Evolutionary conservation across 2,888 invertebrate genomes (phyloP).

Genomic region (Pachydiplax longipennis): DNA sequence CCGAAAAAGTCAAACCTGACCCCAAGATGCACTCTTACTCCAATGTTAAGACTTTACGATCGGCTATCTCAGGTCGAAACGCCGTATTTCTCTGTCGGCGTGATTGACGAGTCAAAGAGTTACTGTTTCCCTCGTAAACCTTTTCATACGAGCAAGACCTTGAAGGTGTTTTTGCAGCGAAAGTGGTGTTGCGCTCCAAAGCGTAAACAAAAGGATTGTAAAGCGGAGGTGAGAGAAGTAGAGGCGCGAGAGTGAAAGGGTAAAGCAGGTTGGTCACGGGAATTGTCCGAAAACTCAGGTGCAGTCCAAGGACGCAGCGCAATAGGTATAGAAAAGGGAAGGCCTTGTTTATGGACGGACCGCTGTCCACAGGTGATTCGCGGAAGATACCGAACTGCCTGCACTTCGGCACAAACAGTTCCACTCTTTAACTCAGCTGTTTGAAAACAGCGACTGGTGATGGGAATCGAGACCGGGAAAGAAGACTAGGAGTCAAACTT

Average conservation of each 20-base stretch:
- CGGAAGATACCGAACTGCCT: no score
- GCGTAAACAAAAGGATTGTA: constrained; percentile 12
- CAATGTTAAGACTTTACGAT: background rate
- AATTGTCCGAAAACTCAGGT: background rate
- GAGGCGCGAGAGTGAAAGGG: background rate
- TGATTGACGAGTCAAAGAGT: constrained; percentile 8
- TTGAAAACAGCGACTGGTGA: no score
- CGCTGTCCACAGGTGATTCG: no score
- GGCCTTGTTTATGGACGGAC: background rate
- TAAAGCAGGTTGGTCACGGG: background rate
- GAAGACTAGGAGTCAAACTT: no score
- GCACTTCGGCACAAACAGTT: no score
- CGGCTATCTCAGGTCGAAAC: background rate
- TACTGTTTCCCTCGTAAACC: background rate
- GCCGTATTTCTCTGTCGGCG: background rate
- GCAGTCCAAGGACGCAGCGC: background rate
- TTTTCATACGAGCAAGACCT: background rate
- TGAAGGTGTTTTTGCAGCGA: constrained; percentile 16
- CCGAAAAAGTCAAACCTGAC: background rate
- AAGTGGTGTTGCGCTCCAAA: background rate
- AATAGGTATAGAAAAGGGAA: background rate
- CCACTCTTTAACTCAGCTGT: no score
- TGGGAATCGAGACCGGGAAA: no score
- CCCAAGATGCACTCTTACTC: no score
- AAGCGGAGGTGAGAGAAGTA: background rate